These are phyloP conservation scores for Zaprionus davidi DNA, from an alignment of 1,140 invertebrate genomes.

Conservation along the genomic window DNA sequence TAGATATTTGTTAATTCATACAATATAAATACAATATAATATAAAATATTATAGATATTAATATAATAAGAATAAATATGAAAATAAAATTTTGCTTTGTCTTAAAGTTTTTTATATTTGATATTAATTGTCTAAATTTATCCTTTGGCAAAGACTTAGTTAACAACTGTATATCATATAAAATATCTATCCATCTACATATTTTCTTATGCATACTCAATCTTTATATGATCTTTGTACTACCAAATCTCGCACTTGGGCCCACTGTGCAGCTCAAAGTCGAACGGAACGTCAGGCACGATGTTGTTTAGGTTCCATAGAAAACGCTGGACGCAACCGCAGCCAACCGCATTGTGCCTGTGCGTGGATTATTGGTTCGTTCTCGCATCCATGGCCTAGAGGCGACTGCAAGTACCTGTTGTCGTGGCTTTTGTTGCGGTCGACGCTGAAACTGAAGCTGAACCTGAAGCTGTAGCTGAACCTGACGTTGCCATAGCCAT, in stretches of 20 bases:
- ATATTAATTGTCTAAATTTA: too few species aligned
- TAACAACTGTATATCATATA: too few species aligned
- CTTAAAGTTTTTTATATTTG: too few species aligned
- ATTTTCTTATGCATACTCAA: too few species aligned
- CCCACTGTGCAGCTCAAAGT: constrained; percentile 33
- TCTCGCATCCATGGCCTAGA: constrained; percentile 70
- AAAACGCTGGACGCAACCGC: constrained; percentile 58
- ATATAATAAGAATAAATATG: too few species aligned
- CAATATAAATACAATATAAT: too few species aligned
- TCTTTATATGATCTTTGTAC: too few species aligned
- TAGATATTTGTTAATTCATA: too few species aligned
- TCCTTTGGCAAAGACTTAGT: too few species aligned
- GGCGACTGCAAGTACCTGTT: constrained; percentile 80
- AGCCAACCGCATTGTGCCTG: constrained; percentile 47
- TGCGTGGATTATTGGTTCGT: constrained; percentile 82
- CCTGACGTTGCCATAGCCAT: constrained; percentile 9
- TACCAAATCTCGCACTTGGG: not conserved
- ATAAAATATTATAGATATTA: too few species aligned
- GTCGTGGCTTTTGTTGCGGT: constrained; percentile 72
- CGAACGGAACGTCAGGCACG: constrained; percentile 42
- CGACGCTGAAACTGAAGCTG: constrained; percentile 31
- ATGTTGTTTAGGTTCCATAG: constrained; percentile 70
- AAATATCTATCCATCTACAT: too few species aligned
- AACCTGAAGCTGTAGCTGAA: constrained; percentile 6
- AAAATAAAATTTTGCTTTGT: too few species aligned